Evolutionary conservation across 2,888 invertebrate genomes (phyloP).

Genomic region (Drosophila barbarae): DNA sequence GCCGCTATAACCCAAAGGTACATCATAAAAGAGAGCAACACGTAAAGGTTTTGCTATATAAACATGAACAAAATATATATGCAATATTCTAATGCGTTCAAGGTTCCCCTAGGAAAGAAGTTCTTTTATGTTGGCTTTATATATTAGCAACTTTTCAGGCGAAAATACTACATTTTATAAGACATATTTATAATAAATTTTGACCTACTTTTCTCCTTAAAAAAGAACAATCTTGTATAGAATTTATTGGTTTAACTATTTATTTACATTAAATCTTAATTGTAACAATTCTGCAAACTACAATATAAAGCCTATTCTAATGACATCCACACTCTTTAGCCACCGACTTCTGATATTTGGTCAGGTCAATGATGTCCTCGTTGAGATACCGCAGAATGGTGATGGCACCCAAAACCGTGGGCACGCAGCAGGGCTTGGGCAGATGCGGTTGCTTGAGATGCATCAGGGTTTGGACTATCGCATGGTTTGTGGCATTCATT

Average conservation of each 20-base stretch:
- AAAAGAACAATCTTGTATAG: background rate
- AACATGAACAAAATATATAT: conserved; percentile 8
- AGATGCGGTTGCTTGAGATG: conserved; percentile 90
- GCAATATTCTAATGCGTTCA: conserved; percentile 8
- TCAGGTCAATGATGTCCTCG: conserved; percentile 92
- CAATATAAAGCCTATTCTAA: conserved; percentile 78
- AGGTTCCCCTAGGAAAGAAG: background rate
- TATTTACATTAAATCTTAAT: conserved; percentile 8
- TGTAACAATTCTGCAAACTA: background rate
- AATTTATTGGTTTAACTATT: background rate
- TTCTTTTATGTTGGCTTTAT: no score
- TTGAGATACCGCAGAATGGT: conserved; percentile 94
- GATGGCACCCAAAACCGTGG: conserved; percentile 91
- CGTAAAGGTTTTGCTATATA: conserved; percentile 16
- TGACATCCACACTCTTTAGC: conserved; percentile 98
- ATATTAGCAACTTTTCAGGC: background rate
- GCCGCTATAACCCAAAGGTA: conserved; percentile 22
- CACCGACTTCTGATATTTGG: conserved; percentile 97
- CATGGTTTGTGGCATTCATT: conserved; percentile 98
- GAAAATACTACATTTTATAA: no score
- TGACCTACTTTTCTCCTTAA: no score
- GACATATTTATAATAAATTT: background rate
- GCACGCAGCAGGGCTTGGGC: conserved; percentile 96
- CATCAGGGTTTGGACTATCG: conserved; percentile 94
- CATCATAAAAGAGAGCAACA: conserved; percentile 37